phyloP scores from a whole-genome alignment of 1,140 invertebrate species.

The Calosoma granatense region DNA sequence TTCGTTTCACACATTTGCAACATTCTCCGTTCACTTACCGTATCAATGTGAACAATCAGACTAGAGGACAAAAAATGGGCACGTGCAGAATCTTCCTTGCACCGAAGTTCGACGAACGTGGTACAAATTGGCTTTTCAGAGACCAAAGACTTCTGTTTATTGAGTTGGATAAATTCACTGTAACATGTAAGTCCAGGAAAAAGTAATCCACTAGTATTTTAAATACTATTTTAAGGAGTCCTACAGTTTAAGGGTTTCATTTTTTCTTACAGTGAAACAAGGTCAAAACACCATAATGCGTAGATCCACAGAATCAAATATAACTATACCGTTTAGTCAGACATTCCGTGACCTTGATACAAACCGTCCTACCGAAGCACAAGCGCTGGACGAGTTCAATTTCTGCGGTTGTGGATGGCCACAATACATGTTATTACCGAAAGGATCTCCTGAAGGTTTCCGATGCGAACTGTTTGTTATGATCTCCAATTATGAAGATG shows the following conservation, averaged over 20 bases:
- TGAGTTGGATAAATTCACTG: conserved; percentile 47
- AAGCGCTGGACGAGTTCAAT: conserved; percentile 33
- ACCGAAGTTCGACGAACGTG: conserved; percentile 45
- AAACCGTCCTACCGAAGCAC: conserved; percentile 29
- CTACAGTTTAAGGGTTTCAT: no score
- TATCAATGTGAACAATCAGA: conserved; percentile 35
- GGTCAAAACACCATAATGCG: conserved; percentile 44
- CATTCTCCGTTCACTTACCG: conserved; percentile 50
- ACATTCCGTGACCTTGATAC: conserved; percentile 46
- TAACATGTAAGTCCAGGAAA: conserved; percentile 38
- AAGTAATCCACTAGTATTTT: background rate
- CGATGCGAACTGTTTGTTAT: conserved; percentile 38
- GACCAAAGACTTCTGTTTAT: conserved; percentile 44
- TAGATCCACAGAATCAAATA: conserved; percentile 41
- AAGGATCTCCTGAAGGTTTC: conserved; percentile 34
- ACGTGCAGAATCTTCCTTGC: conserved; percentile 50
- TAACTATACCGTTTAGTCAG: conserved; percentile 51
- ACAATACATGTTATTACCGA: conserved; percentile 41
- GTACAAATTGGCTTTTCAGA: conserved; percentile 35
- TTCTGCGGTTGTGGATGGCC: conserved; percentile 48
- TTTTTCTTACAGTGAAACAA: conserved; percentile 37
- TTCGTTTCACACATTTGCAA: conserved; percentile 53
- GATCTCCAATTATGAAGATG: conserved; percentile 37
- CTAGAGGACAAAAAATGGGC: conserved; percentile 24
- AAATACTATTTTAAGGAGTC: no score